Conservation (phyloP, 2,888 invertebrate genomes). For the Dryadula phaetusa region DNA sequence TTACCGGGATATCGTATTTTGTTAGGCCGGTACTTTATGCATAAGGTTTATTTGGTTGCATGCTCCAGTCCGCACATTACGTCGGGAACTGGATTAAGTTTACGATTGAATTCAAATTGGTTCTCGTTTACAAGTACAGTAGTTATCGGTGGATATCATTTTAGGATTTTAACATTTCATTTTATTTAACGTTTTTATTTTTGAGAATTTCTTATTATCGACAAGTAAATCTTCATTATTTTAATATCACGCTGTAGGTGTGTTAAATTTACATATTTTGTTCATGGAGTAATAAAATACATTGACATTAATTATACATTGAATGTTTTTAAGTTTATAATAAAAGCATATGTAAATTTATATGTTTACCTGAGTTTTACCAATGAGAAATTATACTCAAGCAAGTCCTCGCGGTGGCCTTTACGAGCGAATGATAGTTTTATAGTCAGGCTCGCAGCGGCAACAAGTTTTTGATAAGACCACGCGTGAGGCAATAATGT, state of each 20-base stretch:
- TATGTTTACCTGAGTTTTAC: constrained; percentile 65
- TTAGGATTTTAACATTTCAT: constrained; percentile 13
- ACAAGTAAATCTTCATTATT: constrained; percentile 5
- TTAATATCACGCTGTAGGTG: neutral
- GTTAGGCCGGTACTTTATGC: constrained; percentile 49
- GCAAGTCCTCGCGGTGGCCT: constrained; percentile 69
- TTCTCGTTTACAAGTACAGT: constrained; percentile 38
- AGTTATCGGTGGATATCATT: constrained; percentile 36
- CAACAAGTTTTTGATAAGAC: constrained; percentile 81
- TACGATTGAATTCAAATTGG: constrained; percentile 48
- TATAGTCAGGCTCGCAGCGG: constrained; percentile 65
- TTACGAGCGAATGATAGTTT: constrained; percentile 62
- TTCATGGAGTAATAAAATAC: constrained; percentile 22
- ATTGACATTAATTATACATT: constrained; percentile 23
- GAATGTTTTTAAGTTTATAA: constrained; percentile 45
- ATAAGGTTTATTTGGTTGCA: constrained; percentile 47
- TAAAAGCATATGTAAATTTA: constrained; percentile 69
- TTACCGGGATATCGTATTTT: constrained; percentile 67
- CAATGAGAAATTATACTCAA: constrained; percentile 69
- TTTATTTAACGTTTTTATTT: neutral
- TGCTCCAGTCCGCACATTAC: constrained; percentile 46
- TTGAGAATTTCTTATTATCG: constrained; percentile 1
- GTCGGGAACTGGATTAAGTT: constrained; percentile 44
- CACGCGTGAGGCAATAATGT: constrained; percentile 78
- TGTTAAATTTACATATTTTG: neutral